These are phyloP conservation scores for Sarcophaga peregrina DNA, from an alignment of 1,140 invertebrate species.

Conservation along the genomic window DNA sequence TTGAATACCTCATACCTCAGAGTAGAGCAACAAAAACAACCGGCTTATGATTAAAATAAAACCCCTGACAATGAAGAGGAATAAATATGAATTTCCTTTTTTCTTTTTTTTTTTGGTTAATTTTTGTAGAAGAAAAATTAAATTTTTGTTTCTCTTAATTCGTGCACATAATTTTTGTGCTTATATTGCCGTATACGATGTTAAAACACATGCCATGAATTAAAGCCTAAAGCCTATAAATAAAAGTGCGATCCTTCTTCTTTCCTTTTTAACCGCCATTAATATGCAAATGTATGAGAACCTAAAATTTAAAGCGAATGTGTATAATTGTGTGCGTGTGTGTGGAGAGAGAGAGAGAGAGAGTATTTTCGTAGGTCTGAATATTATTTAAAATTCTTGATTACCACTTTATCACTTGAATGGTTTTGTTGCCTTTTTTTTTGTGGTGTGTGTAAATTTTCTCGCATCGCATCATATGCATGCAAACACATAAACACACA, in stretches of 20 bases:
- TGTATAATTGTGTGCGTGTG: neutral
- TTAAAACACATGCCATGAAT: too few species aligned
- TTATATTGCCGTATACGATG: neutral
- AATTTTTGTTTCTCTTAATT: neutral
- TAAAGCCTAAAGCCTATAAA: too few species aligned
- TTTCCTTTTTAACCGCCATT: neutral
- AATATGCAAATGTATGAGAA: neutral
- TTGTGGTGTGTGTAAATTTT: neutral
- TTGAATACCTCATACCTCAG: neutral
- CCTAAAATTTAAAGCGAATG: neutral
- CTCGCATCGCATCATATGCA: neutral
- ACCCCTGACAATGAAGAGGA: too few species aligned
- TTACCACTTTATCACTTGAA: constrained; percentile 41
- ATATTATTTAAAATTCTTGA: constrained; percentile 41
- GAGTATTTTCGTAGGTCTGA: neutral
- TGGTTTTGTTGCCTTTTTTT: constrained; percentile 38
- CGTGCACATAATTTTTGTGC: neutral
- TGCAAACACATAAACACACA: neutral
- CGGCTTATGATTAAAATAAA: too few species aligned
- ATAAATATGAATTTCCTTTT: too few species aligned
- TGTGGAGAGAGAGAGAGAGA: too few species aligned
- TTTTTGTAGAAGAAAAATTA: constrained; percentile 1
- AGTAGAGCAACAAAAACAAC: neutral
- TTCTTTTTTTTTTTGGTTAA: neutral
- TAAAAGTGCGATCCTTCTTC: too few species aligned